A percentile compares a stretch with the other conserved stretches of the same genome.
Conservation (phyloP, 2,888 invertebrate genomes). For the Molanna angustata region DNA sequence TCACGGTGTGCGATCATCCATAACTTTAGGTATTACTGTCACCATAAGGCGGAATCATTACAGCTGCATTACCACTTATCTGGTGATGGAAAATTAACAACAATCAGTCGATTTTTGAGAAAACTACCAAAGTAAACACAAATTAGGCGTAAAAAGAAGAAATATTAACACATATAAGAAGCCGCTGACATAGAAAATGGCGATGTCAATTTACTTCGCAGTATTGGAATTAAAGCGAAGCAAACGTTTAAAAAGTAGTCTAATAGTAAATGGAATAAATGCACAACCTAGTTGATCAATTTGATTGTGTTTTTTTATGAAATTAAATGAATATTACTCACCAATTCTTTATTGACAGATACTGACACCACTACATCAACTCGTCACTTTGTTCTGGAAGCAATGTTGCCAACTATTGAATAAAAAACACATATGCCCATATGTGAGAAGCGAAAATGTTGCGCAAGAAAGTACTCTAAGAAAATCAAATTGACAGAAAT, state of each 20-base stretch:
- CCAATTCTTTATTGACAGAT: slow-evolving; percentile 30
- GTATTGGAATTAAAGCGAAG: not conserved
- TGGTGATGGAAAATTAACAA: slow-evolving; percentile 21
- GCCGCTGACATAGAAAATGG: slow-evolving; percentile 26
- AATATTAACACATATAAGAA: slow-evolving; percentile 20
- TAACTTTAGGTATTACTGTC: slow-evolving; percentile 29
- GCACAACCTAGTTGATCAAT: too few relatives aligned
- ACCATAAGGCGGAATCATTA: slow-evolving; percentile 28
- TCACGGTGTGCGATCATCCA: slow-evolving; percentile 32
- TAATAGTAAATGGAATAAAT: too few relatives aligned
- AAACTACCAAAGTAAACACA: slow-evolving; percentile 4
- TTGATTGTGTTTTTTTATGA: too few relatives aligned
- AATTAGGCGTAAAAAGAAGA: slow-evolving; percentile 13
- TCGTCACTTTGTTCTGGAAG: slow-evolving; percentile 27
- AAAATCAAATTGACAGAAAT: too few relatives aligned
- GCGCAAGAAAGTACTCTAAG: too few relatives aligned
- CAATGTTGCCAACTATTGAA: slow-evolving; percentile 23
- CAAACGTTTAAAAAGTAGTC: too few relatives aligned
- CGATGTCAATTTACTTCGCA: slow-evolving; percentile 17
- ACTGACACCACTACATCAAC: slow-evolving; percentile 25
- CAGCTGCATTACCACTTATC: slow-evolving; percentile 26
- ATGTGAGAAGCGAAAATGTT: too few relatives aligned
- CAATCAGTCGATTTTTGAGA: slow-evolving; percentile 16
- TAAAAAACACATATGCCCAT: too few relatives aligned
- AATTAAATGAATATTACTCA: slow-evolving; percentile 11